Conservation (phyloP, 2,113 vertebrate genomes). For the Petrocephalus zakoni region DNA sequence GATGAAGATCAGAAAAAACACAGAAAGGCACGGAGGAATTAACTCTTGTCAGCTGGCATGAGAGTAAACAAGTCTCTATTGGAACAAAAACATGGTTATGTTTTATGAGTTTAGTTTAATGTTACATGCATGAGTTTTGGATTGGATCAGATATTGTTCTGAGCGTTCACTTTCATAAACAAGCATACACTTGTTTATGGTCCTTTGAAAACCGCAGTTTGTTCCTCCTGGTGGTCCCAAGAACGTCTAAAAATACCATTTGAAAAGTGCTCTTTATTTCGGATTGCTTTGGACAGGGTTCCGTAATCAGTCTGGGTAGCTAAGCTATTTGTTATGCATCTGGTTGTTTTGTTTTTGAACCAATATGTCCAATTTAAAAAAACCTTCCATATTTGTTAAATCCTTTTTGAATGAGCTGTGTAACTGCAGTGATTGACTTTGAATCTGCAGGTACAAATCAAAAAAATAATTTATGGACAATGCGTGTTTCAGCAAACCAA, state of each 20-base stretch:
- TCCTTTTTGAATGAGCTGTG: neutral
- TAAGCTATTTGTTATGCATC: constrained; percentile 7
- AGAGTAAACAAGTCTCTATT: neutral
- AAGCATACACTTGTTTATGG: constrained; percentile 12
- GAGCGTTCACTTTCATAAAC: constrained; percentile 1
- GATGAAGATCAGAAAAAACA: neutral
- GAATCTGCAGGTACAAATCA: neutral
- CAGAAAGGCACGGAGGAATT: neutral
- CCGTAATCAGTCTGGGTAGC: neutral
- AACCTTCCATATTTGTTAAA: neutral
- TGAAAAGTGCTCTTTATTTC: constrained; percentile 12
- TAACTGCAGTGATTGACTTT: neutral
- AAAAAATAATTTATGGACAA: neutral
- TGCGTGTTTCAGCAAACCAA: neutral
- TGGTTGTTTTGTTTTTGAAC: constrained; percentile 10
- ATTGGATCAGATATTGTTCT: neutral
- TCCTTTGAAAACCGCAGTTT: constrained; percentile 12
- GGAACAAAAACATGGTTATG: neutral
- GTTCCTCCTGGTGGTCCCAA: constrained; percentile 14
- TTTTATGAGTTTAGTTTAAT: neutral
- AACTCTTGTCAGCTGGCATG: neutral
- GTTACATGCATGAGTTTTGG: neutral
- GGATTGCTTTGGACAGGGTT: constrained; percentile 1
- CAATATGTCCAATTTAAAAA: neutral
- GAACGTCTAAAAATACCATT: constrained; percentile 18